Conservation (phyloP, 92 coral and sea anemone genomes). For the Heteractis magnifica region DNA sequence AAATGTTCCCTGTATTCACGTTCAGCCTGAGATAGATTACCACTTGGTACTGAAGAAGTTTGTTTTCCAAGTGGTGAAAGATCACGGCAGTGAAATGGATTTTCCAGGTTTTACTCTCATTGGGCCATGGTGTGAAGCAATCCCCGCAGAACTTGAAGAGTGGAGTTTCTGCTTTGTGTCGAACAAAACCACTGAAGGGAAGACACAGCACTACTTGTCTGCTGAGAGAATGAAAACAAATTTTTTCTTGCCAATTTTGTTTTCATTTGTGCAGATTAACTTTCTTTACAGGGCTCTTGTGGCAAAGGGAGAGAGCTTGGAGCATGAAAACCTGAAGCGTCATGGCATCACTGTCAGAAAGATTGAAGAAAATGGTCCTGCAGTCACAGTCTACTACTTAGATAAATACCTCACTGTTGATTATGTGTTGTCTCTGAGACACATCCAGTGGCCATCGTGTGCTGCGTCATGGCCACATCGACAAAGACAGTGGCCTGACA, state of each 20-base stretch:
- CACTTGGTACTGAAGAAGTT: constrained; percentile 35
- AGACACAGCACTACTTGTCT: too few relatives aligned
- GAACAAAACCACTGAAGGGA: too few relatives aligned
- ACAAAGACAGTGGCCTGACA: too few relatives aligned
- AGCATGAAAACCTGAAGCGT: too few relatives aligned
- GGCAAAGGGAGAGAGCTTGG: too few relatives aligned
- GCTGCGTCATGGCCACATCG: too few relatives aligned
- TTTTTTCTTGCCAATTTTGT: too few relatives aligned
- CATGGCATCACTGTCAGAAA: too few relatives aligned
- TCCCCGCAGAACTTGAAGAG: not conserved
- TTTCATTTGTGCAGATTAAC: too few relatives aligned
- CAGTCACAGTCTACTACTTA: constrained; percentile 25
- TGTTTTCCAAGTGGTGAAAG: constrained; percentile 21
- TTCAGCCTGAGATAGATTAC: constrained; percentile 28
- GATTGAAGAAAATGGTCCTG: constrained; percentile 19
- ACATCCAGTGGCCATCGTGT: constrained; percentile 6
- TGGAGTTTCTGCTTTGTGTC: too few relatives aligned
- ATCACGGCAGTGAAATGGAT: constrained; percentile 21
- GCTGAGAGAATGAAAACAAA: too few relatives aligned
- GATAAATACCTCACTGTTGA: constrained; percentile 26
- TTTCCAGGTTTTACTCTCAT: constrained; percentile 35
- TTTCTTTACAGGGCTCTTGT: too few relatives aligned
- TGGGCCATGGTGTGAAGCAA: constrained; percentile 31
- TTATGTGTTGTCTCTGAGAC: constrained; percentile 30
- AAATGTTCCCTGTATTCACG: constrained; percentile 12